Conservation (phyloP, 2,888 invertebrate genomes). For the Urechis unicinctus region DNA sequence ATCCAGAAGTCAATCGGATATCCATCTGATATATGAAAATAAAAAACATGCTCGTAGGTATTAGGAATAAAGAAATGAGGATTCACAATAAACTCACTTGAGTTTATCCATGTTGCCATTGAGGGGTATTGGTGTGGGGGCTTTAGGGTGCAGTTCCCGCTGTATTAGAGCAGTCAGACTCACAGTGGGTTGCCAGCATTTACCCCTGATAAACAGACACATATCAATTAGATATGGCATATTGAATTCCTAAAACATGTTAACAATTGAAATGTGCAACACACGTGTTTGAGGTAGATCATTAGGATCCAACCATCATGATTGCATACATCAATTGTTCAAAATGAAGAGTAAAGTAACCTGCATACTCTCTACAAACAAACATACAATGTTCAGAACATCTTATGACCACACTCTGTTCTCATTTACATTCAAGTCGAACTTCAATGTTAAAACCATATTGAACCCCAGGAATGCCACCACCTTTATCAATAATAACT, state of each 20-base stretch:
- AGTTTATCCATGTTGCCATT: conserved; percentile 27
- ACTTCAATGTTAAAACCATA: neutral
- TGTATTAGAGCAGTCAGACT: conserved; percentile 76
- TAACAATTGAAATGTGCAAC: too few relatives aligned
- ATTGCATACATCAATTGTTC: too few relatives aligned
- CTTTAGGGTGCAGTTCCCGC: conserved; percentile 59
- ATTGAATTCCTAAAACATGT: too few relatives aligned
- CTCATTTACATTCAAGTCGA: neutral
- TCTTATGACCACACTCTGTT: neutral
- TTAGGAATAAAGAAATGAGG: too few relatives aligned
- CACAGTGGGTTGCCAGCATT: conserved; percentile 85
- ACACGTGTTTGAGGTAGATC: too few relatives aligned
- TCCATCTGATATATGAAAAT: too few relatives aligned
- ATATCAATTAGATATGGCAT: too few relatives aligned
- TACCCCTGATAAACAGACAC: conserved; percentile 37
- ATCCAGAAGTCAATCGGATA: neutral
- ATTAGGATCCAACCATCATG: too few relatives aligned
- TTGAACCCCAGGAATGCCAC: neutral
- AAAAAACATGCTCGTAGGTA: too few relatives aligned
- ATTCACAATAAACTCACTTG: too few relatives aligned
- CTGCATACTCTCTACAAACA: neutral
- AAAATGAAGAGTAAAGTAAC: too few relatives aligned
- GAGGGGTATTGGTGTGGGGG: conserved; percentile 41
- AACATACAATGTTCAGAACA: neutral
- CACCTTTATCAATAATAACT: neutral